phyloP scores from a whole-genome alignment of 2,888 invertebrate genomes.

The Eupeodes latifasciatus region DNA sequence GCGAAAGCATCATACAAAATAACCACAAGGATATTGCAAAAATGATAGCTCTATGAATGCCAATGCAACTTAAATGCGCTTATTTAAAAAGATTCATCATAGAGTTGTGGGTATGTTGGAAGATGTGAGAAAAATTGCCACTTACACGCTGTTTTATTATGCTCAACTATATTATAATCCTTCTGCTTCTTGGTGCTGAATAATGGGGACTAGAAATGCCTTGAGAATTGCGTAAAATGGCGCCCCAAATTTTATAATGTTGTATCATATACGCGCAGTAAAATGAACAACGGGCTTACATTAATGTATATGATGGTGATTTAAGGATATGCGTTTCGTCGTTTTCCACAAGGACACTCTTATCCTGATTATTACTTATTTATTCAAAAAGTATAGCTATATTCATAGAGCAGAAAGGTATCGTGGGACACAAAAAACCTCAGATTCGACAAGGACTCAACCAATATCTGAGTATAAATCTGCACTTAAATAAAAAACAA shows the following conservation, averaged over 20 bases:
- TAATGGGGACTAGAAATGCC: constrained; percentile 45
- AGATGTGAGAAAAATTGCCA: constrained; percentile 63
- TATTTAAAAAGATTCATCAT: constrained; percentile 48
- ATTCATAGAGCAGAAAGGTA: constrained; percentile 38
- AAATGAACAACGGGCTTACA: constrained; percentile 48
- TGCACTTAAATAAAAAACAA: background rate
- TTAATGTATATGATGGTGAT: constrained; percentile 50
- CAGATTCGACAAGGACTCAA: background rate
- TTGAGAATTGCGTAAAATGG: constrained; percentile 17
- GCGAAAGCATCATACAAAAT: constrained; percentile 18
- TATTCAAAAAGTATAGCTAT: constrained; percentile 68
- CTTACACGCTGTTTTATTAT: constrained; percentile 60
- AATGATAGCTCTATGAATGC: constrained; percentile 47
- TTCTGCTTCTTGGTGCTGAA: background rate
- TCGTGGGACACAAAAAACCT: background rate
- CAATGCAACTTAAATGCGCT: constrained; percentile 42
- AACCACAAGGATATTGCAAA: constrained; percentile 54
- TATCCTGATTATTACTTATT: constrained; percentile 71
- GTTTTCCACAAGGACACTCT: constrained; percentile 61
- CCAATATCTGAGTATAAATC: constrained; percentile 4
- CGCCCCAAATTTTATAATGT: constrained; percentile 9
- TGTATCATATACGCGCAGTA: background rate
- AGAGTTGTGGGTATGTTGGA: background rate
- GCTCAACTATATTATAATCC: constrained; percentile 40
- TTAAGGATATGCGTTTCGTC: constrained; percentile 65